Base-by-base conservation (phyloP, 1,140 invertebrate species). In the Halyomorpha halys region DNA sequence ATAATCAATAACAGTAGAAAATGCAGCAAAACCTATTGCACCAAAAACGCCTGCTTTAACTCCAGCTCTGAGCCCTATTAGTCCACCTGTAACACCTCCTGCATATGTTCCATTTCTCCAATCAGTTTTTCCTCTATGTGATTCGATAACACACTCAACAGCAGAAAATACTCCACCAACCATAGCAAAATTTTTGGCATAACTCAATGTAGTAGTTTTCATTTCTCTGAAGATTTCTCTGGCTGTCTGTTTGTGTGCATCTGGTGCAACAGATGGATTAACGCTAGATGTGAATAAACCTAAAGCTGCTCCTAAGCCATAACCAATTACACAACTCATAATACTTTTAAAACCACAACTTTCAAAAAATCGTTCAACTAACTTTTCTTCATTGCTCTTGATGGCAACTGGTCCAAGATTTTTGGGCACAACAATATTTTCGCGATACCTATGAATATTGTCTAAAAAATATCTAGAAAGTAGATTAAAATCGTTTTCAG, bases 171-270 rank as follows among this genome's bases (percentile, higher is more conserved):
- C 81, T 21, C 86, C 84, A 63, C 96, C 97, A 69, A 98, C 82
- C 54, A 96, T 78, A 19, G 94, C 96, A 83, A 99, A 99, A 76
- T 97, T 98, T 78, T 98, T 98, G 0, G 90, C 95, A 78, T 98
- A 97, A 61, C 89, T 84, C 47, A 94, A 73, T 60, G 91, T 94
- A 8, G 94, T 87, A 0, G 78, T 79, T 76, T 90, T 92, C 91
- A 98, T 96, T 76, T 99, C 97, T 51, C 82, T 76, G 65, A 95
- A 82, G 53, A 94, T 86, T 76, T 93, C 85, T 68, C 83, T 75
- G 0, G 87, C 90, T 15, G 87, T 87, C 69, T 84, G 85, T 73
- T 90, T 88, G 14, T 79, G 77, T 72, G 88, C 89, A 47, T 87
- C 81, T 64, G 78, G 77, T 66, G 82, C 82, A 18, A 76, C 75